These are phyloP conservation scores for Arion vulgaris DNA, from an alignment of 1,140 invertebrate species.

Conservation along the genomic window DNA sequence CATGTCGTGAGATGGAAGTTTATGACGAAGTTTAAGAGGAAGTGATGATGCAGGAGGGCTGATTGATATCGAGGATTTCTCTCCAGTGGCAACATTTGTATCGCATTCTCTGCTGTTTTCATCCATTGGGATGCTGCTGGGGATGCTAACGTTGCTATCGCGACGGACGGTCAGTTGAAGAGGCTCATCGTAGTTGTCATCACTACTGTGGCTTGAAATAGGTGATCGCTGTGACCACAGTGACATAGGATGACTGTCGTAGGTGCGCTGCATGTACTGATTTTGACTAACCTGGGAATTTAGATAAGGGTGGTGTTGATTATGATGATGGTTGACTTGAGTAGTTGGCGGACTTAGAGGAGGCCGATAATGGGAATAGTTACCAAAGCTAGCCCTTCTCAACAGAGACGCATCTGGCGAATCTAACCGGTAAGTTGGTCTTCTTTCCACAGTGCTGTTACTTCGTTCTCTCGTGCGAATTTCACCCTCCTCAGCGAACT, in stretches of 20 bases:
- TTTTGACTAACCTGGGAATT: background rate
- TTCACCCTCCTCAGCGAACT: slow-evolving; percentile 25
- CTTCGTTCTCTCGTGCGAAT: slow-evolving; percentile 24
- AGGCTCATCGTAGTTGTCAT: slow-evolving; percentile 45
- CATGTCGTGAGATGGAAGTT: slow-evolving; percentile 46
- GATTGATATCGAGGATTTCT: background rate
- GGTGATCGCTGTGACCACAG: slow-evolving; percentile 30
- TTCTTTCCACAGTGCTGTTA: slow-evolving; percentile 25
- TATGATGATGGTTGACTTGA: slow-evolving; percentile 3
- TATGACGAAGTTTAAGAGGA: slow-evolving; percentile 65
- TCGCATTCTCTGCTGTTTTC: slow-evolving; percentile 31
- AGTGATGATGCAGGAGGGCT: slow-evolving; percentile 54
- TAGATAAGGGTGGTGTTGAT: slow-evolving; percentile 12
- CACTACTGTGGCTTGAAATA: slow-evolving; percentile 43
- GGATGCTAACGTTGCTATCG: slow-evolving; percentile 31
- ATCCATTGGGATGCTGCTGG: slow-evolving; percentile 22
- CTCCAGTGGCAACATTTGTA: background rate
- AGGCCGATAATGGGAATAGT: slow-evolving; percentile 18
- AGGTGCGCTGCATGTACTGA: background rate
- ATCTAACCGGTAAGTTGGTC: slow-evolving; percentile 12
- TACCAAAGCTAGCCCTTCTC: slow-evolving; percentile 26
- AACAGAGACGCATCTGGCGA: background rate
- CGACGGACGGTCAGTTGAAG: slow-evolving; percentile 51
- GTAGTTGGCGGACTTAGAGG: slow-evolving; percentile 14
- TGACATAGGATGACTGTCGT: background rate